Evolutionary conservation across 2,888 invertebrate species (phyloP).

Genomic region (Orthosia incerta): DNA sequence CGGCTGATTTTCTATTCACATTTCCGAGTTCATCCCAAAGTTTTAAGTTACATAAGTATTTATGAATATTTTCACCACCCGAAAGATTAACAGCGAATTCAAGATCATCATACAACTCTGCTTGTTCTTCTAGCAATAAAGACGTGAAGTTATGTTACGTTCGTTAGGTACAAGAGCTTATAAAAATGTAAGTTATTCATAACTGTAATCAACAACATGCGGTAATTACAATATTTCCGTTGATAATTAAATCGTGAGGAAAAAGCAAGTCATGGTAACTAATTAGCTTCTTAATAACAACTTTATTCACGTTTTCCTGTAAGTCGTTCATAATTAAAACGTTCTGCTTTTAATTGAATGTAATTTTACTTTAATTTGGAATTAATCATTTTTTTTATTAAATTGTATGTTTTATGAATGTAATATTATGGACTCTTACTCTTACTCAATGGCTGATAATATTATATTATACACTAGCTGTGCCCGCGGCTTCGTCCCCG

Average conservation of each 20-base stretch:
- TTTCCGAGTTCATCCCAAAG: too few relatives aligned
- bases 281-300: slow-evolving; percentile 38
- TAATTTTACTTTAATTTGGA: too few relatives aligned
- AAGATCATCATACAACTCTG: neutral
- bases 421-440: too few relatives aligned
- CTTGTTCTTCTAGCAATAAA: neutral
- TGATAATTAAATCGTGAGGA: slow-evolving; percentile 17
- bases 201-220: neutral
- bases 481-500: too few relatives aligned
- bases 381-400: too few relatives aligned
- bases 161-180: neutral
- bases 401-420: too few relatives aligned
- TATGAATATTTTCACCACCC: too few relatives aligned
- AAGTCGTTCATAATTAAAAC: slow-evolving; percentile 14
- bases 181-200: neutral
- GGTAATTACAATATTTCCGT: slow-evolving; percentile 28
- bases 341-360: too few relatives aligned
- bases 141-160: neutral
- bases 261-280: slow-evolving; percentile 28
- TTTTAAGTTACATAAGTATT: too few relatives aligned
- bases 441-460: too few relatives aligned
- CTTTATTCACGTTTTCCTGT: slow-evolving; percentile 9
- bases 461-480: too few relatives aligned
- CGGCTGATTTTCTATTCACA: too few relatives aligned
- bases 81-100: neutral